Conservation (phyloP, 2,113 vertebrate genomes). For the Montifringilla adamsi region DNA sequence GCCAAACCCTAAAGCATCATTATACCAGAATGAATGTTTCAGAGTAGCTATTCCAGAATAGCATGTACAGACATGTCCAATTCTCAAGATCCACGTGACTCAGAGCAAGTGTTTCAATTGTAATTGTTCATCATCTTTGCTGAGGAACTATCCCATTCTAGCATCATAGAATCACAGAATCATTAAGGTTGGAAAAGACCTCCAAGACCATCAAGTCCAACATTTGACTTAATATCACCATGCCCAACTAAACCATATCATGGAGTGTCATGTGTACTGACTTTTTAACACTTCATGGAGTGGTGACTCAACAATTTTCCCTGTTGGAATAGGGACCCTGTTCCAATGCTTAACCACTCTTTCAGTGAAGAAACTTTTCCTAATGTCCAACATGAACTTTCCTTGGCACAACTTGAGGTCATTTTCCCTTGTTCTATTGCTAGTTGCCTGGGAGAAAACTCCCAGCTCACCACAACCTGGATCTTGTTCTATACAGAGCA, state of each 20-base stretch:
- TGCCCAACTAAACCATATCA: background rate
- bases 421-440: background rate
- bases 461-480: background rate
- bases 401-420: background rate
- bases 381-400: background rate
- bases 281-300: background rate
- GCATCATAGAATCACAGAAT: background rate
- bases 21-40: background rate
- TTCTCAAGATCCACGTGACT: background rate
- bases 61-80: background rate
- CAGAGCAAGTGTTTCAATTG: background rate
- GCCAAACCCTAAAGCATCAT: background rate
- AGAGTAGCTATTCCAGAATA: background rate
- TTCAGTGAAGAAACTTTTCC: background rate
- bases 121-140: background rate
- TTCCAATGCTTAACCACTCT: background rate
- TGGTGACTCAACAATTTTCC: background rate
- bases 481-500: background rate
- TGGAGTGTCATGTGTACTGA: background rate
- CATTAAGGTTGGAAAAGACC: background rate
- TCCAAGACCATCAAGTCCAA: background rate
- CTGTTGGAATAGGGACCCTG: background rate
- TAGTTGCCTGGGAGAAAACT: background rate
- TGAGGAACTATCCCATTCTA: background rate
- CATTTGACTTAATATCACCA: background rate